Evolutionary conservation across 2,797 vertebrate species (phyloP), one percentile per base, ranked within the genome.

Genomic region (Spatula versicolor): DNA sequence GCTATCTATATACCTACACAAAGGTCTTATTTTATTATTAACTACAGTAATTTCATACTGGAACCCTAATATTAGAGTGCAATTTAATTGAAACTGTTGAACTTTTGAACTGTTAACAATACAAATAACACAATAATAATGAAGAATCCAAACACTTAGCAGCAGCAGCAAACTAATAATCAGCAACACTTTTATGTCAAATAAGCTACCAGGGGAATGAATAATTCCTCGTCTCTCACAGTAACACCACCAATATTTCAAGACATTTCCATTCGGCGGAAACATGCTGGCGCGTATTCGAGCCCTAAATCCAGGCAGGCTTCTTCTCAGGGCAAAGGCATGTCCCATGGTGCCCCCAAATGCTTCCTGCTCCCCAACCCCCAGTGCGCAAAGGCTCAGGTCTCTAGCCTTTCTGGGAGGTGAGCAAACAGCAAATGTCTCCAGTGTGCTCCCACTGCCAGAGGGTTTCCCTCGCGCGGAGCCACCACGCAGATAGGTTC

Each of bases 11-110:
- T 81, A 92, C 95, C 95, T 94, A 81, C 62, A 67, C 83, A 95
- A 95, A 93, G 73, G 79, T 95, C 94, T 91, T 85, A 86, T 96
- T 95, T 97, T 93, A 92, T 91, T 94, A 96, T 94, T 92, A 95
- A 78, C 90, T 79, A 60, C 69, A 62, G 82, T 75, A 91, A 87
- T 94, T 92, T 92, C 19, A 6, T 71, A 86, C 82, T 58, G 75
- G 87, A 91, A 89, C 83, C 88, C 94, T 94, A 90, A 96, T 75
- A 94, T 95, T 94, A 95, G 15, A 94, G 86, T 5, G 86, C 91
- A 86, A 95, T 96, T 95, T 93, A 85, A 69, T 54, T 82, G 77
- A 69, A 95, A 92, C 85, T 80, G 60, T 58, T 94, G 92, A 93
- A 93, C 95, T 96, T 96, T 75, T 56, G 91, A 95, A 94, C 85